phyloP scores from a whole-genome alignment of 2,888 invertebrate genomes.

The Hydriomena furcata region DNA sequence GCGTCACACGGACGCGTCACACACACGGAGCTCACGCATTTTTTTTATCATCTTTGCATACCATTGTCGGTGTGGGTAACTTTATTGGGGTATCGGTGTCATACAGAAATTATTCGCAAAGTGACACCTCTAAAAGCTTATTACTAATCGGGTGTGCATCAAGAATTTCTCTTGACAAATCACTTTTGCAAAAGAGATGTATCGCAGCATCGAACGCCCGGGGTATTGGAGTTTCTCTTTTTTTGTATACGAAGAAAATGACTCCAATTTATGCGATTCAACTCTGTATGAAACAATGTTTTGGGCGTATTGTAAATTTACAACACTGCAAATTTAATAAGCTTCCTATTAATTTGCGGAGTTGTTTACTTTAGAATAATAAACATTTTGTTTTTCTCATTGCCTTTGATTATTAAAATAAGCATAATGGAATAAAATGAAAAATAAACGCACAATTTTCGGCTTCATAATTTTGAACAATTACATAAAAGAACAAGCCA shows the following conservation, averaged over 20 bases:
- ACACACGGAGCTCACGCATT: slow-evolving; percentile 56
- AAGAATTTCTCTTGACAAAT: slow-evolving; percentile 43
- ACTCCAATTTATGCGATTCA: slow-evolving; percentile 44
- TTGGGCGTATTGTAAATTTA: slow-evolving; percentile 37
- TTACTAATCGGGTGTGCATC: slow-evolving; percentile 43
- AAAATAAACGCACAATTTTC: too few species aligned
- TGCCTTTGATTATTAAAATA: too few species aligned
- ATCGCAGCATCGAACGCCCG: slow-evolving; percentile 26
- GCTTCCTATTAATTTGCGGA: slow-evolving; percentile 46
- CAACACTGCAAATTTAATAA: too few species aligned
- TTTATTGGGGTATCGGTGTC: slow-evolving; percentile 71
- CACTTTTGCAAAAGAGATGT: slow-evolving; percentile 37
- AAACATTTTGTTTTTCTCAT: slow-evolving; percentile 42
- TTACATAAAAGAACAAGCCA: slow-evolving; percentile 17
- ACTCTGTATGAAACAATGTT: slow-evolving; percentile 42
- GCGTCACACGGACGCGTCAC: slow-evolving; percentile 53
- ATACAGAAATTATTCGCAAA: slow-evolving; percentile 50
- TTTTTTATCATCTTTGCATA: slow-evolving; percentile 65
- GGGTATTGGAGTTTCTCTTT: slow-evolving; percentile 25
- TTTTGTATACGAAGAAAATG: slow-evolving; percentile 34
- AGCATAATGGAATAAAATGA: too few species aligned
- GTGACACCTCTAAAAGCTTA: slow-evolving; percentile 46
- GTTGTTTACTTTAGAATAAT: slow-evolving; percentile 40
- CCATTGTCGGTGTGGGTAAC: slow-evolving; percentile 60
- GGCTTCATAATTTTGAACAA: too few species aligned